Conservation (phyloP, 1,140 invertebrate genomes). For the Drosophila paulistorum region DNA sequence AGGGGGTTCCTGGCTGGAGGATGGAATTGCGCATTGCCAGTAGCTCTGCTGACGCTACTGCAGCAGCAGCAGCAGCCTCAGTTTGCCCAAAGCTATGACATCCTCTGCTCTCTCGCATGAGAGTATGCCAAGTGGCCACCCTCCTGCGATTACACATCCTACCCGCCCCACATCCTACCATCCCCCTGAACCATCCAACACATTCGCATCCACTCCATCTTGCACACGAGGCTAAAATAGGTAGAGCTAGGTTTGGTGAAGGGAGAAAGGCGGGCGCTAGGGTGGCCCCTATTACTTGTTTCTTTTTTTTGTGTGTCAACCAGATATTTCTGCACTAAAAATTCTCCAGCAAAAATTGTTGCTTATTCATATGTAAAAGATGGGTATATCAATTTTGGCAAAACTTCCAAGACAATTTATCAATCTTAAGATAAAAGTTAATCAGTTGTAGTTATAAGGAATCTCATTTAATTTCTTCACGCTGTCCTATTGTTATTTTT, state of each 20-base stretch:
- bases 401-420: no score
- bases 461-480: no score
- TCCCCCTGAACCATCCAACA: neutral
- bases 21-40: slow-evolving; percentile 56
- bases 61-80: slow-evolving; percentile 31
- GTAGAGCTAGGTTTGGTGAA: neutral
- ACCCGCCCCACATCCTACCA: neutral
- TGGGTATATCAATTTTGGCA: neutral
- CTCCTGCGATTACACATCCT: slow-evolving; percentile 39
- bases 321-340: slow-evolving; percentile 53
- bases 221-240: neutral
- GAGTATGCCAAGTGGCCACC: slow-evolving; percentile 53
- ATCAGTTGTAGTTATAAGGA: no score
- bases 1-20: neutral
- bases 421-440: no score
- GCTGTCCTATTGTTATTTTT: no score
- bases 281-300: slow-evolving; percentile 25
- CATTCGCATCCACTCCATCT: slow-evolving; percentile 5
- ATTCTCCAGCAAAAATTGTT: slow-evolving; percentile 25
- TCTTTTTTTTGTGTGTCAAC: slow-evolving; percentile 32
- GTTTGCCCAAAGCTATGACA: slow-evolving; percentile 58
- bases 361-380: neutral
- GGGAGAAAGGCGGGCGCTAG: slow-evolving; percentile 1
- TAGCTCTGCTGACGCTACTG: slow-evolving; percentile 39
- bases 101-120: slow-evolving; percentile 37